phyloP scores from a whole-genome alignment of 2,113 vertebrate species.

The Rattus norvegicus region GRCr8 NC_086021.1:122827501-122828000 shows the following conservation, averaged over 20 bases:
- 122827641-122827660: slow-evolving; percentile 90
- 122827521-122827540: slow-evolving; percentile 67
- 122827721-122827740: slow-evolving; percentile 82
- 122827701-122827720: slow-evolving; percentile 87
- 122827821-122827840: slow-evolving; percentile 77
- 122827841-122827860: slow-evolving; percentile 75
- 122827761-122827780: slow-evolving; percentile 75
- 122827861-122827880: slow-evolving; percentile 84
- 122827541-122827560: slow-evolving; percentile 65
- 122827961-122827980: neutral
- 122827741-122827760: slow-evolving; percentile 83
- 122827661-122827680: slow-evolving; percentile 92
- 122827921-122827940: slow-evolving; percentile 76
- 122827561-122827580: slow-evolving; percentile 65
- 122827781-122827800: neutral
- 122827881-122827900: slow-evolving; percentile 81
- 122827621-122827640: slow-evolving; percentile 87
- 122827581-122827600: slow-evolving; percentile 68
- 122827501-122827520: slow-evolving; percentile 64
- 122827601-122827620: slow-evolving; percentile 78
- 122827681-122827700: slow-evolving; percentile 91
- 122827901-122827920: slow-evolving; percentile 81
- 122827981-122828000: slow-evolving; percentile 77
- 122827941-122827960: slow-evolving; percentile 36
- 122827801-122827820: slow-evolving; percentile 78